Percentiles rank a stretch among this genome's conserved stretches.
Evolutionary conservation across 30 jellyfish, hydroid and myxozoan genomes (phyloP).

Genomic region (Catostylus mosaicus): DNA sequence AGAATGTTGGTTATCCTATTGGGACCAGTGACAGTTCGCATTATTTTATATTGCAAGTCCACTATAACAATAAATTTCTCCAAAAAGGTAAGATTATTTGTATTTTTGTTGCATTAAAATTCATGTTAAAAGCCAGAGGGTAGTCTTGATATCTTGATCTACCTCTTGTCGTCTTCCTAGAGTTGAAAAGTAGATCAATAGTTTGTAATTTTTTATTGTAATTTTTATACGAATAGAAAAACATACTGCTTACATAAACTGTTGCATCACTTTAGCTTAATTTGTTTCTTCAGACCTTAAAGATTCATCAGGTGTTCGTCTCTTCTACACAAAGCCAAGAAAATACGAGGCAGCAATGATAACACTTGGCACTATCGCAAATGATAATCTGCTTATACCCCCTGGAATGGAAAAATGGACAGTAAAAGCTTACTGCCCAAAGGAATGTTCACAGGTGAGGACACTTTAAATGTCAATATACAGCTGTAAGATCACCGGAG

Average conservation of each 20-base stretch:
- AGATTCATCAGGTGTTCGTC: constrained; percentile 54
- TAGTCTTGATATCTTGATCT: too few species aligned
- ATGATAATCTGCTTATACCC: constrained; percentile 43
- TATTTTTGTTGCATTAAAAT: not conserved
- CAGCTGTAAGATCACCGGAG: too few species aligned
- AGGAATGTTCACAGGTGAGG: constrained; percentile 40
- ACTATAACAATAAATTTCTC: constrained; percentile 26
- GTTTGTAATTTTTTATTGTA: too few species aligned
- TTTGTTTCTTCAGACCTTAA: too few species aligned
- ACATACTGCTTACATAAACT: too few species aligned
- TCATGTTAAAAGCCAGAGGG: too few species aligned
- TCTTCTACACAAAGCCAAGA: constrained; percentile 40
- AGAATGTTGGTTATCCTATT: constrained; percentile 46
- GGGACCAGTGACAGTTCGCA: constrained; percentile 26
- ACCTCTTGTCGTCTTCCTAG: too few species aligned
- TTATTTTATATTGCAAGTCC: constrained; percentile 34
- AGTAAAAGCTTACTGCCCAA: constrained; percentile 17
- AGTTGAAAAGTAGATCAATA: too few species aligned
- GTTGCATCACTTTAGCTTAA: too few species aligned
- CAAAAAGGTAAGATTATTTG: constrained; percentile 12
- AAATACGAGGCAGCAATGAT: constrained; percentile 60
- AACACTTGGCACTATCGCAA: constrained; percentile 17
- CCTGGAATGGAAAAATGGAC: constrained; percentile 58
- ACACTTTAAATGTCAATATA: not conserved
- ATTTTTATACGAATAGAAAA: too few species aligned